Evolutionary conservation across 1,140 invertebrate genomes (phyloP), one percentile per base, ranked within the genome.

Genomic region (Heliconius melpomene): DNA sequence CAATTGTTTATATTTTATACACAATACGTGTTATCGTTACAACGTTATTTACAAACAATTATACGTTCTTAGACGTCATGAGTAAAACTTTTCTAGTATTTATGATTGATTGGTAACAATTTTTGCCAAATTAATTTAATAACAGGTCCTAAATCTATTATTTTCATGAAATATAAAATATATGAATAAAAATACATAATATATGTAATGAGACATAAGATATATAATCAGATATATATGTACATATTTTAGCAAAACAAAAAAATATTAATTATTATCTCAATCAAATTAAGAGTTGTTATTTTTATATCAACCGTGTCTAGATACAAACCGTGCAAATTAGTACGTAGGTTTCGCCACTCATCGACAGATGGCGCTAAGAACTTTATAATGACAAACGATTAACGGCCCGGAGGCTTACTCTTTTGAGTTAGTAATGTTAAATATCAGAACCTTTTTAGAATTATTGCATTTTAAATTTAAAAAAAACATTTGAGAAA

Each of bases 351-450:
- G 87, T 93, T 89, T 78, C 18, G 86, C 92, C 86, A 87, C 91
- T 92, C 88, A 81, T 82, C 81, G 85, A 85, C 83, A 94, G 92
- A 93, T 93, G 91, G 92, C 92, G 91, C 88, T 83, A 20, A 9
- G 57, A 36, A 66, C 54, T 11, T 46, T 29, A 29, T 16, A 66
- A 66, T 52, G 50, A 7, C 50, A 52, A 52, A 52, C 18, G 50
- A 52, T 52, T 52, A 52, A 52, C 50, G 50, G 18, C 50, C 50
- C 50, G 50, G 1, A 20, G 20, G 40, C 3, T 16, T 46, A 6
- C 13, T 18, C 7, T 18, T 52, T 20, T 20, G 7, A 7, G 18
- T 52, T 52, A 52, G 6, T 52, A 7, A 20, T 23, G n/a, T 57
- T 57, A 3, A 57, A 57, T n/a, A 23, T n/a, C 54, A 23, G 20